Conservation (phyloP, 2,797 vertebrate species). For the Eospalax fontanierii region DNA sequence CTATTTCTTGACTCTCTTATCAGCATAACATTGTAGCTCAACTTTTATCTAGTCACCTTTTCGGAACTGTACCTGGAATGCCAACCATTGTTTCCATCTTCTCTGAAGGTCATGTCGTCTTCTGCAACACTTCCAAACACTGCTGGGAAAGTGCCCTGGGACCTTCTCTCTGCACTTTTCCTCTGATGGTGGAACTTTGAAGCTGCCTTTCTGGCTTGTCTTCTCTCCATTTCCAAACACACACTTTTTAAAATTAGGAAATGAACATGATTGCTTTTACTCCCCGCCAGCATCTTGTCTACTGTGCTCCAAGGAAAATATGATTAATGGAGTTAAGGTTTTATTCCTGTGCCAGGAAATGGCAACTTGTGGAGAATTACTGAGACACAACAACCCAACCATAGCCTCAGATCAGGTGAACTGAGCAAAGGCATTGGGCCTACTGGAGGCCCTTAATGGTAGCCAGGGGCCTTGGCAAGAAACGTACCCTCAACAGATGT, state of each 20-base stretch:
- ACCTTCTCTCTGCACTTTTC: constrained; percentile 9
- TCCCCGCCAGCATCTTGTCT: constrained; percentile 30
- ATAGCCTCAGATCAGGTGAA: constrained; percentile 61
- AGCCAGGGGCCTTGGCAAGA: constrained; percentile 22
- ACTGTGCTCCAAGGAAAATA: constrained; percentile 65
- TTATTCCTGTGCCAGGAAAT: constrained; percentile 54
- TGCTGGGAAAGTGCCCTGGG: neutral
- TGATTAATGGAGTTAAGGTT: constrained; percentile 69
- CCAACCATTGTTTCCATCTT: neutral
- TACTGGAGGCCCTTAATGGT: neutral
- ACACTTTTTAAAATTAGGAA: constrained; percentile 75
- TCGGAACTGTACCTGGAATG: neutral
- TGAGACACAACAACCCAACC: constrained; percentile 8
- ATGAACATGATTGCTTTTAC: constrained; percentile 60
- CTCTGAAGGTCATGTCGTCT: neutral
- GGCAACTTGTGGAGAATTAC: constrained; percentile 36
- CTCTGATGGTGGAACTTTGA: neutral
- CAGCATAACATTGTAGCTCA: neutral
- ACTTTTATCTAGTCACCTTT: constrained; percentile 16
- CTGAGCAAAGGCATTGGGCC: neutral
- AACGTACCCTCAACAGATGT: neutral
- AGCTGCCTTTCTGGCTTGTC: constrained; percentile 46
- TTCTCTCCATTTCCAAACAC: constrained; percentile 52
- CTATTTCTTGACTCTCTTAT: constrained; percentile 16
- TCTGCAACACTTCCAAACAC: neutral